Conservation (phyloP, 1,140 invertebrate genomes). For the Chelonus insularis region DNA sequence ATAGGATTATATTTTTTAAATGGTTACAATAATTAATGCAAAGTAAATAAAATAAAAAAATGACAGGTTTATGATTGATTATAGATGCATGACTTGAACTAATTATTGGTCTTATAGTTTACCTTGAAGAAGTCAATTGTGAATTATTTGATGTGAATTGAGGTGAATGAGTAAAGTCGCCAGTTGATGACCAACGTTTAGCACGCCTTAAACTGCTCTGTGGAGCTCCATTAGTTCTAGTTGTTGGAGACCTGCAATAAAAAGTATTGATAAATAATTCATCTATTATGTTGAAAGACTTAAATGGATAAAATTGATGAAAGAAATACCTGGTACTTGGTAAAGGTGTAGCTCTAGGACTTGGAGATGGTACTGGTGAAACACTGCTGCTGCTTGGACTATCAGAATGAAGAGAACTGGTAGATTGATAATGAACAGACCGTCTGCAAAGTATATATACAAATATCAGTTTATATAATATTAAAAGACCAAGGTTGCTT, state of each 20-base stretch:
- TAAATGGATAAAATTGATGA: too few relatives aligned
- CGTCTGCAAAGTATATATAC: slow-evolving; percentile 58
- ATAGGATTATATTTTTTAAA: neutral
- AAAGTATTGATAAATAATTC: neutral
- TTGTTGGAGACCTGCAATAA: slow-evolving; percentile 45
- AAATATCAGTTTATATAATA: neutral
- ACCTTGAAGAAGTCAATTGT: slow-evolving; percentile 63
- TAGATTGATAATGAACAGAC: slow-evolving; percentile 81
- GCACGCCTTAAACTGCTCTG: slow-evolving; percentile 60
- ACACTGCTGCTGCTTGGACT: slow-evolving; percentile 81
- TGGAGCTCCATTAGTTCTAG: slow-evolving; percentile 53
- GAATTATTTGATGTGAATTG: slow-evolving; percentile 53
- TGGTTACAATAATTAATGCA: neutral
- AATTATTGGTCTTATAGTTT: slow-evolving; percentile 32
- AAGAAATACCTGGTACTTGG: slow-evolving; percentile 58
- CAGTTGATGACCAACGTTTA: slow-evolving; percentile 83
- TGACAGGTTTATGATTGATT: neutral
- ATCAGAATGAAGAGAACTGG: slow-evolving; percentile 82
- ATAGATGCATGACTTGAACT: slow-evolving; percentile 3
- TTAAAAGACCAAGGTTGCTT: neutral
- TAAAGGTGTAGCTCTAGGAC: slow-evolving; percentile 73
- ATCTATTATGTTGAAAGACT: too few relatives aligned
- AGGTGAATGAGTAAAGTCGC: slow-evolving; percentile 69
- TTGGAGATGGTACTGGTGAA: slow-evolving; percentile 80
- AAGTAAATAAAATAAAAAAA: neutral